Conservation (phyloP, 2,888 invertebrate genomes). For the Drosophila mulleri region DNA sequence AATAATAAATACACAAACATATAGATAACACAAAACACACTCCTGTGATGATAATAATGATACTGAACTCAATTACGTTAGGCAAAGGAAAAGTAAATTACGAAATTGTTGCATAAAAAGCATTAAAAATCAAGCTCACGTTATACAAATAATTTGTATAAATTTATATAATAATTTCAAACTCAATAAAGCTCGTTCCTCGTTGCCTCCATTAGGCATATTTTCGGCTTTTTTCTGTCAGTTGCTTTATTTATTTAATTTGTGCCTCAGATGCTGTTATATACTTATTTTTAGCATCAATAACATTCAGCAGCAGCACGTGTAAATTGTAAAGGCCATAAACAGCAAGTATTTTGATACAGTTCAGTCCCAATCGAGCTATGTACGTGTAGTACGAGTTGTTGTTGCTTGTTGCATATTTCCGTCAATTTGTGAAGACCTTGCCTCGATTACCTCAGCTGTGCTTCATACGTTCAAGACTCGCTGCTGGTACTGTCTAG, state of each 20-base stretch:
- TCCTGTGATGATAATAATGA: too few relatives aligned
- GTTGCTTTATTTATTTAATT: background rate
- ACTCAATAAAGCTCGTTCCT: background rate
- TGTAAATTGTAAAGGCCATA: background rate
- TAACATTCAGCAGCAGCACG: background rate
- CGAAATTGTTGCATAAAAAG: too few relatives aligned
- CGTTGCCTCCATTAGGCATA: background rate
- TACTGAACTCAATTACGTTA: too few relatives aligned
- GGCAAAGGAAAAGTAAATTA: too few relatives aligned
- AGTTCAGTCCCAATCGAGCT: conserved; percentile 11
- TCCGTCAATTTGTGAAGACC: conserved; percentile 6
- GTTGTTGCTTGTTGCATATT: conserved; percentile 19
- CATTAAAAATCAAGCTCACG: too few relatives aligned
- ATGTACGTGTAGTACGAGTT: background rate
- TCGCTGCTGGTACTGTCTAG: conserved; percentile 45
- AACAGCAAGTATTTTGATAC: conserved; percentile 1
- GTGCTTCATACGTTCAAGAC: conserved; percentile 26
- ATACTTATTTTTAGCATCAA: background rate
- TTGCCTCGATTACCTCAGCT: conserved; percentile 30
- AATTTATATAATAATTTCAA: background rate
- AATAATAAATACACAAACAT: too few relatives aligned
- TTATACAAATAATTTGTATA: background rate
- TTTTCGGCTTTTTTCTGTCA: background rate
- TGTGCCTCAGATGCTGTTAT: background rate
- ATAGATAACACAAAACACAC: too few relatives aligned